These are phyloP conservation scores for Gambelia wislizenii DNA, from an alignment of 2,797 vertebrate genomes.

Conservation along the genomic window DNA sequence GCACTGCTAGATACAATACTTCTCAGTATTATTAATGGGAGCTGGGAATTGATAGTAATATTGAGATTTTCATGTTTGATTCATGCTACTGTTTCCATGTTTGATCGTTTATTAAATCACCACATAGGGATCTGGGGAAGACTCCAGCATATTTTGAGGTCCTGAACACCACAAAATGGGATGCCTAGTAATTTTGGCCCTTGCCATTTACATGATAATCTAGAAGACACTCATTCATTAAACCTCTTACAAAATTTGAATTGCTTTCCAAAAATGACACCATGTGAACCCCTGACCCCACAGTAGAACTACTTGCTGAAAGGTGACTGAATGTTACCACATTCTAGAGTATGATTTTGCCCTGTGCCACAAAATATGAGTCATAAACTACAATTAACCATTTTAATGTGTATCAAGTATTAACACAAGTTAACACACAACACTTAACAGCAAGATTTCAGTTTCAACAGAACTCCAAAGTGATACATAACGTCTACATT, in stretches of 20 bases:
- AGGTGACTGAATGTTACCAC: background rate
- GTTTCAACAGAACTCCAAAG: slow-evolving; percentile 67
- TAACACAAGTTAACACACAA: slow-evolving; percentile 50
- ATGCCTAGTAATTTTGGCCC: too few species aligned
- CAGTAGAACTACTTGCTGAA: background rate
- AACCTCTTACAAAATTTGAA: background rate
- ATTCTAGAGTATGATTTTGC: background rate
- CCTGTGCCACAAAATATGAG: background rate
- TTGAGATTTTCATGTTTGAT: background rate
- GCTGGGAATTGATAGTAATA: background rate
- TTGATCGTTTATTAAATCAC: background rate
- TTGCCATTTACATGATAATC: background rate
- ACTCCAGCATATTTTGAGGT: background rate
- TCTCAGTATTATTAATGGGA: background rate
- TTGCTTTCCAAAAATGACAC: background rate
- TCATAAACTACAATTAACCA: slow-evolving; percentile 45
- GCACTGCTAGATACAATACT: background rate
- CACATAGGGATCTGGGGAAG: background rate
- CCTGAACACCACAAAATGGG: background rate
- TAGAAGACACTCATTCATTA: background rate
- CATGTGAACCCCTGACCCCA: background rate
- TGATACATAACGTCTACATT: slow-evolving; percentile 53
- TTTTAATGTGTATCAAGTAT: slow-evolving; percentile 72
- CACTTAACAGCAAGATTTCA: slow-evolving; percentile 57
- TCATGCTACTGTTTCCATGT: background rate